A percentile compares a stretch with the other conserved stretches of the same genome.
These are phyloP conservation scores for Callosobruchus maculatus DNA, from an alignment of 2,888 invertebrate species.

Conservation along the genomic window DNA sequence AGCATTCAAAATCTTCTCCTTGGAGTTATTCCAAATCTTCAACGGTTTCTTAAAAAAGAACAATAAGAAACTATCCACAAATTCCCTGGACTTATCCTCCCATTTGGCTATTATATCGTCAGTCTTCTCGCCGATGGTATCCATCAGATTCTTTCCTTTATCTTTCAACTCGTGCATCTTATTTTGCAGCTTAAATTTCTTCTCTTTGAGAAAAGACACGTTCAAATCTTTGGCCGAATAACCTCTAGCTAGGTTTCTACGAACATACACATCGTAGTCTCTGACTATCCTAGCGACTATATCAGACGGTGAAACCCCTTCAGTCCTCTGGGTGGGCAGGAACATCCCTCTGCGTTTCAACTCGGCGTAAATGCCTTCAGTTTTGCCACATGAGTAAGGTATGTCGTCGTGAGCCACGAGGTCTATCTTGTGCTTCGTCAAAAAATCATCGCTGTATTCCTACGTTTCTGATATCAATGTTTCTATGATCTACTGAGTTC, in stretches of 20 bases:
- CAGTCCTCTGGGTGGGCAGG: constrained; percentile 90
- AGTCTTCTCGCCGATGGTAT: constrained; percentile 79
- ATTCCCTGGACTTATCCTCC: constrained; percentile 96
- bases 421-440: constrained; percentile 91
- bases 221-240: constrained; percentile 98
- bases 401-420: constrained; percentile 98
- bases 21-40: constrained; percentile 86
- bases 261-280: constrained; percentile 96
- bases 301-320: constrained; percentile 99
- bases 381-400: constrained; percentile 83
- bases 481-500: no score
- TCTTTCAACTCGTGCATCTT: constrained; percentile 94
- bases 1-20: constrained; percentile 83
- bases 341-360: constrained; percentile 95
- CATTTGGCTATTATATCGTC: constrained; percentile 89
- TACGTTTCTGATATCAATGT: no score
- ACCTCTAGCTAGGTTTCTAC: constrained; percentile 92
- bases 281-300: constrained; percentile 95
- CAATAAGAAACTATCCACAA: constrained; percentile 90
- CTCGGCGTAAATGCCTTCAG: constrained; percentile 79
- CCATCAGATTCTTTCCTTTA: constrained; percentile 84
- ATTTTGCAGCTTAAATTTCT: constrained; percentile 91
- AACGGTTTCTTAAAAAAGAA: constrained; percentile 84
- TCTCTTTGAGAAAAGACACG: constrained; percentile 94
- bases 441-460: constrained; percentile 84